Percentiles rank a stretch among this genome's conserved stretches.
Conservation (phyloP, 1,140 invertebrate genomes). For the Eueides isabella region DNA sequence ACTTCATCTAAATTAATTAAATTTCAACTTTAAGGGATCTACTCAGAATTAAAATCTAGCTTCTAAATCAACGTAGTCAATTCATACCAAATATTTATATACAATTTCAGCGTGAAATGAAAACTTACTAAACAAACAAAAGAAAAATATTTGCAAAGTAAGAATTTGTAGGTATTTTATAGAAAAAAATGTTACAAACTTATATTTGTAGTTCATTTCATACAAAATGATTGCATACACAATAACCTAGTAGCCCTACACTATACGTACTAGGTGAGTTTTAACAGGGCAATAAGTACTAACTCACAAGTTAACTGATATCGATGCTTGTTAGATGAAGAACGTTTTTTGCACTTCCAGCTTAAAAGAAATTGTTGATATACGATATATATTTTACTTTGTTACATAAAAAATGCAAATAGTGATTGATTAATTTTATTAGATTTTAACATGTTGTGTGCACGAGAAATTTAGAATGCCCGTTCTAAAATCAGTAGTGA, state of each 20-base stretch:
- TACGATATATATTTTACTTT: conserved; percentile 32
- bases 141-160: too few relatives aligned
- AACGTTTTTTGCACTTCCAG: conserved; percentile 45
- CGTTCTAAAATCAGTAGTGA: conserved; percentile 1
- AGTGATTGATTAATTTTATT: conserved; percentile 38
- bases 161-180: neutral
- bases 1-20: too few relatives aligned
- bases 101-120: too few relatives aligned
- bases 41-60: too few relatives aligned
- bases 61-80: too few relatives aligned
- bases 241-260: neutral
- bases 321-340: conserved; percentile 44
- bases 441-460: conserved; percentile 19
- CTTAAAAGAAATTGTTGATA: conserved; percentile 36
- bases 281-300: conserved; percentile 44
- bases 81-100: too few relatives aligned
- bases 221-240: neutral
- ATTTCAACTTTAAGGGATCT: too few relatives aligned
- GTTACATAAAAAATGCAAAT: conserved; percentile 38
- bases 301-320: conserved; percentile 48
- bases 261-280: neutral
- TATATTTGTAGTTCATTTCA: too few relatives aligned
- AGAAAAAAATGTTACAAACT: too few relatives aligned
- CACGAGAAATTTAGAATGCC: neutral
- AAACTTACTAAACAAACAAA: too few relatives aligned